Base-by-base conservation (phyloP, 2,797 vertebrate genomes). In the Crax fasciolata region DNA sequence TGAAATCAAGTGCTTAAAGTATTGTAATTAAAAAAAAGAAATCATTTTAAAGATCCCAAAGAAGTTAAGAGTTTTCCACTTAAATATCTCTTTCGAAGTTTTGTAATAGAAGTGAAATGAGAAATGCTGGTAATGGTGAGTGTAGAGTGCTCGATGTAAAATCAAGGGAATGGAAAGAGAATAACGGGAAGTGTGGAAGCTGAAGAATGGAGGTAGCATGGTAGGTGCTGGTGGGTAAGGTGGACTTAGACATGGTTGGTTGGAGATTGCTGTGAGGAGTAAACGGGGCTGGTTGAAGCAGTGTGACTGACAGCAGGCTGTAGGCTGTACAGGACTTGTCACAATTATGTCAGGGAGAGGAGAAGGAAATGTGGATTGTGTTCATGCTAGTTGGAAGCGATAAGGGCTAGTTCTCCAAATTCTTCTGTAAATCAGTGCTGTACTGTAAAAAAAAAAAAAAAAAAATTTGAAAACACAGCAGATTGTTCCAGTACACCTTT, bases 1-100 rank as follows among this genome's bases (percentile, higher is more conserved):
- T 57, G 58, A 87, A 94, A 58, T 85, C 89, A 96, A 74, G 81
- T 79, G 38, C 72, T 66, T 66, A 5, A 91, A 80, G 46, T 79
- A 61, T 92, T 80, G 79, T 72, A 57, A 58, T 61, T 20, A 70
- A 52, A 66, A 19, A 52, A 66, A 62, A 62, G 27, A 35, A 30
- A 80, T 66, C 57, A 16, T 67, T 43, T 90, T 39, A 55, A 93
- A 85, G 25, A 59, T 81, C 7, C 80, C 41, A 55, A 58, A 51
- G 27, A 11, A 8, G 59, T 81, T 75, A 21, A 7, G 81, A 78
- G 66, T 75, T 44, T 91, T 81, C 58, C 25, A 43, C 39, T 84
- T 74, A 39, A 77, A 68, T 38, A 11, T 66, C 38, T 86, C 58
- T 46, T 72, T 38, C 73, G 58, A 90, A 89, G 49, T 84, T 10